Percentiles rank a stretch among this genome's conserved stretches.
Conservation (phyloP, 2,797 vertebrate species). For the Adrianichthys oophorus region DNA sequence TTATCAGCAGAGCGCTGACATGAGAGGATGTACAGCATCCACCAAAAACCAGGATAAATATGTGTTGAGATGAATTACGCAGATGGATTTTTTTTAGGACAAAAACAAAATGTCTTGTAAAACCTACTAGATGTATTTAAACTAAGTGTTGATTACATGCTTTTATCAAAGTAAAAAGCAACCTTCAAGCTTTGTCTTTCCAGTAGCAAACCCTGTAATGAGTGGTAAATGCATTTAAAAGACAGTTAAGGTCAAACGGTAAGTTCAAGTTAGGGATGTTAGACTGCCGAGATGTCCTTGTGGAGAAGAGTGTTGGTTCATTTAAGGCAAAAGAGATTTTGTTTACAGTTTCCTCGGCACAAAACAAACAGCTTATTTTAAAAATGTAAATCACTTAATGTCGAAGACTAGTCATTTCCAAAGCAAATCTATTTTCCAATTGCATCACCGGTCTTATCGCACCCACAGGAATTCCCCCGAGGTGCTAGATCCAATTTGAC, state of each 20-base stretch:
- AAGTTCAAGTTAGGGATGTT: too few relatives aligned
- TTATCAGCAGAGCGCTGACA: constrained; percentile 39
- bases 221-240: too few relatives aligned
- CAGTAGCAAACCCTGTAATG: too few relatives aligned
- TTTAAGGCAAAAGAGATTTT: background rate
- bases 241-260: too few relatives aligned
- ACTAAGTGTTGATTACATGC: background rate
- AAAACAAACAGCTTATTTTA: background rate
- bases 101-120: background rate
- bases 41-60: too few relatives aligned
- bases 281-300: too few relatives aligned
- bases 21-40: background rate
- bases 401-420: background rate
- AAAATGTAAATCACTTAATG: background rate
- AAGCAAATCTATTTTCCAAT: constrained; percentile 35
- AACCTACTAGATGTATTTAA: background rate
- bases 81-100: background rate
- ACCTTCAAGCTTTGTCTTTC: too few relatives aligned
- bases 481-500: constrained; percentile 23
- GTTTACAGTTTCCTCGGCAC: background rate
- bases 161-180: background rate
- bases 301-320: too few relatives aligned
- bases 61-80: too few relatives aligned
- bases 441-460: constrained; percentile 29
- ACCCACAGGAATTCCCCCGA: constrained; percentile 10